Percentiles rank a stretch among this genome's conserved stretches.
phyloP scores from a whole-genome alignment of 1,140 invertebrate genomes.

The Sweltsa coloradensis region DNA sequence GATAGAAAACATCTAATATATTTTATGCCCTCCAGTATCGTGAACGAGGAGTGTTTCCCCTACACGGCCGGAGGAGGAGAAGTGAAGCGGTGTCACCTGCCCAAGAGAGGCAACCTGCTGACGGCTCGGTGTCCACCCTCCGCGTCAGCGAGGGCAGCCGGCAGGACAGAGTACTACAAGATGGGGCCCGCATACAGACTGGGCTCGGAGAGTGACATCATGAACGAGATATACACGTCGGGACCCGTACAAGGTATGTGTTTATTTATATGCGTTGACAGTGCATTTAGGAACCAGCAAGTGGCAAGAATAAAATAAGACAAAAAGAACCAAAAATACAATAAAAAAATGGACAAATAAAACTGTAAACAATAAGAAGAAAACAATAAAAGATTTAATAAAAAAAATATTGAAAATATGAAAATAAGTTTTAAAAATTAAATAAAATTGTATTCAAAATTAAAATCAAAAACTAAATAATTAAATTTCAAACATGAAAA shows the following conservation, averaged over 20 bases:
- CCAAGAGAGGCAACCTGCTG: slow-evolving; percentile 33
- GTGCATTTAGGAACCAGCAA: too few relatives aligned
- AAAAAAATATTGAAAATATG: too few relatives aligned
- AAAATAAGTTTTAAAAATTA: too few relatives aligned
- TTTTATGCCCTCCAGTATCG: slow-evolving; percentile 57
- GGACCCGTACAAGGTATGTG: slow-evolving; percentile 85
- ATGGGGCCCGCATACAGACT: slow-evolving; percentile 77
- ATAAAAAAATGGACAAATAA: too few relatives aligned
- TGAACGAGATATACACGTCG: slow-evolving; percentile 79
- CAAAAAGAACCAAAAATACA: too few relatives aligned
- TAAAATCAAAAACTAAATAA: too few relatives aligned
- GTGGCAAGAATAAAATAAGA: too few relatives aligned
- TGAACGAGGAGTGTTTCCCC: slow-evolving; percentile 70
- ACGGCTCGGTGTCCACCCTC: slow-evolving; percentile 35
- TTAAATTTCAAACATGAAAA: too few relatives aligned
- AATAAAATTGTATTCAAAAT: too few relatives aligned
- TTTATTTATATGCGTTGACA: slow-evolving; percentile 1
- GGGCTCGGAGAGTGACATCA: slow-evolving; percentile 68
- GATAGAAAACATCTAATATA: too few relatives aligned
- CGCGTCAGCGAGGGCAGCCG: slow-evolving; percentile 12
- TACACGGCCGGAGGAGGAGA: slow-evolving; percentile 47
- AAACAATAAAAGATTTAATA: too few relatives aligned
- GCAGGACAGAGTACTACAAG: slow-evolving; percentile 42
- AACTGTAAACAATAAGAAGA: too few relatives aligned
- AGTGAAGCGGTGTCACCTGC: slow-evolving; percentile 40